Conservation (phyloP, 2,888 invertebrate genomes). For the Megamerina dolium region DNA sequence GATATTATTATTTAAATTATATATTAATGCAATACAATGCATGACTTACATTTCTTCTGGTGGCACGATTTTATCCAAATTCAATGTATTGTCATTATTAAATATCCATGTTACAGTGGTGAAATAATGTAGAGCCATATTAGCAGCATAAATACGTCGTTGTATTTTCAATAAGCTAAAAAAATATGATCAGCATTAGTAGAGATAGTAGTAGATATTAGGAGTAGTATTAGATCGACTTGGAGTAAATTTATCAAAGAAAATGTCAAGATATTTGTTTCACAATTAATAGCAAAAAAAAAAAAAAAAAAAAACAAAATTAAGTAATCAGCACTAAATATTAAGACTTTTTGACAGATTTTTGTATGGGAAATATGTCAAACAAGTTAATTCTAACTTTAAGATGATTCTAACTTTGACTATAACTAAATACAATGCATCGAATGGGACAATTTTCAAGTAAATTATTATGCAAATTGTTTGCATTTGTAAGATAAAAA, state of each 20-base stretch:
- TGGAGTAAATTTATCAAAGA: too few species aligned
- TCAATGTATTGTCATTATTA: slow-evolving; percentile 54
- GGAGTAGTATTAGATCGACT: too few species aligned
- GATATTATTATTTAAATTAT: neutral
- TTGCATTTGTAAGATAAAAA: too few species aligned
- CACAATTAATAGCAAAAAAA: neutral
- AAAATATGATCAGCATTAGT: neutral
- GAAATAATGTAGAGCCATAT: slow-evolving; percentile 67
- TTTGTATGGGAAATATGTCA: too few species aligned
- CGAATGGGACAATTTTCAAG: too few species aligned
- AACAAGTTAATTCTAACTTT: too few species aligned
- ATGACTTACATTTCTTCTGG: neutral
- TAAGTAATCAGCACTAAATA: too few species aligned
- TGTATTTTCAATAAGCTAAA: slow-evolving; percentile 72
- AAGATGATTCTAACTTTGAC: too few species aligned
- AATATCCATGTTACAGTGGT: slow-evolving; percentile 73
- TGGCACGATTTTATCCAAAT: slow-evolving; percentile 16
- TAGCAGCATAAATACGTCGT: slow-evolving; percentile 71
- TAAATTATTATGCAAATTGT: too few species aligned
- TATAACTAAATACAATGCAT: too few species aligned
- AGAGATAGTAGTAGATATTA: too few species aligned
- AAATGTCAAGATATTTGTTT: neutral
- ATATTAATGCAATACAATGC: neutral
- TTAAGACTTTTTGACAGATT: too few species aligned
- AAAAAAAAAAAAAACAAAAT: neutral